Conservation (phyloP, 2,113 vertebrate species). For the Ceuthmochares aereus region DNA sequence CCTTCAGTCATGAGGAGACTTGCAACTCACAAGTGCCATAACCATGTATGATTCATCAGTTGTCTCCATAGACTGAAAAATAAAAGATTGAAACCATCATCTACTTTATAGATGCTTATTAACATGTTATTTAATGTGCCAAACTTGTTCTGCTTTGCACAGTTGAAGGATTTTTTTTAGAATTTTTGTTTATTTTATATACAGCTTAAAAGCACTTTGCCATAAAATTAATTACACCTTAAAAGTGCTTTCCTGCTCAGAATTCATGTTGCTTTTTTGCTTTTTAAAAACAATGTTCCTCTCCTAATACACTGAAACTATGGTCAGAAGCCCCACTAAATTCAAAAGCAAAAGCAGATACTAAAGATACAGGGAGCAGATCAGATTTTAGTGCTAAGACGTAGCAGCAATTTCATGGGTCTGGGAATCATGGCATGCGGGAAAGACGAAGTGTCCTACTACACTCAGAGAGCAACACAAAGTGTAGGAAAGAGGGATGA, state of each 20-base stretch:
- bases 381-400: background rate
- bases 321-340: background rate
- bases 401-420: background rate
- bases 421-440: background rate
- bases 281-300: background rate
- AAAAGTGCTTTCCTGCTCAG: background rate
- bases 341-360: background rate
- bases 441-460: background rate
- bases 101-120: background rate
- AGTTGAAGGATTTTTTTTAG: background rate
- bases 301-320: background rate
- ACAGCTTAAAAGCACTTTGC: background rate
- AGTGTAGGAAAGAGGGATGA: background rate
- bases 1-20: slow-evolving; percentile 24
- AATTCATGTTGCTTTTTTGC: background rate
- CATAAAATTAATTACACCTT: background rate
- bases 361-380: background rate
- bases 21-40: background rate
- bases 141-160: background rate
- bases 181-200: background rate
- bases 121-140: background rate
- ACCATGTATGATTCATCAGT: background rate
- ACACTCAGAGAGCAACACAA: background rate
- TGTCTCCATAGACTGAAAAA: slow-evolving; percentile 6
- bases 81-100: background rate